phyloP scores from a whole-genome alignment of 2,888 invertebrate species.

The Caenorhabditis macrosperma region DNA sequence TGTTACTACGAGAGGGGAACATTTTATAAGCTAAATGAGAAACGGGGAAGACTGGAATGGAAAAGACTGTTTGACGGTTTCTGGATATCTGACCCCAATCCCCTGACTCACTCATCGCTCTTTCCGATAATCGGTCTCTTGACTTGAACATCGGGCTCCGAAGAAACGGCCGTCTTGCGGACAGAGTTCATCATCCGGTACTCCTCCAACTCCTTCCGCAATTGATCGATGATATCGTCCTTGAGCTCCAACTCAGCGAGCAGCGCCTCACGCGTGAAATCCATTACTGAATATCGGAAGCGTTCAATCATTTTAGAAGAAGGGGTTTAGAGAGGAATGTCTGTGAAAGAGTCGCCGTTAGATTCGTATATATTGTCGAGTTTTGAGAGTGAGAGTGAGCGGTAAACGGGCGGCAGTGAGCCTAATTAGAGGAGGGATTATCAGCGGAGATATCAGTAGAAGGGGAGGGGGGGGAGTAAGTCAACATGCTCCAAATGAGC shows the following conservation, averaged over 20 bases:
- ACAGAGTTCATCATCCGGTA: conserved; percentile 56
- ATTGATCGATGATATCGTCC: conserved; percentile 68
- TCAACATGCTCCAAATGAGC: too few species aligned
- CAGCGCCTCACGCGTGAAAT: conserved; percentile 64
- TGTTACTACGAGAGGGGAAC: too few species aligned
- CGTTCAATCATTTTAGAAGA: conserved; percentile 21
- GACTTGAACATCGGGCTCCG: conserved; percentile 66
- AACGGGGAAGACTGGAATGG: background rate
- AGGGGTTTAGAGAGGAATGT: background rate
- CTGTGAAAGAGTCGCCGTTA: background rate
- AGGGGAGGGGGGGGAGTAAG: too few species aligned
- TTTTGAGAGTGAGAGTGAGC: background rate
- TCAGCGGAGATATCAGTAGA: background rate
- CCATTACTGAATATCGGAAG: conserved; percentile 58
- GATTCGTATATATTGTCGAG: background rate
- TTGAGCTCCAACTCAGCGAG: conserved; percentile 65
- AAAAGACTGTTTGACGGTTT: background rate
- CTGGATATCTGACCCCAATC: background rate
- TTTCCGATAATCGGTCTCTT: conserved; percentile 59
- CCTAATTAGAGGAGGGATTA: conserved; percentile 14
- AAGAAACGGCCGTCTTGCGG: conserved; percentile 74
- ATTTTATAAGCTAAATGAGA: too few species aligned
- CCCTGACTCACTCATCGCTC: conserved; percentile 62
- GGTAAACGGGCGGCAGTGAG: background rate
- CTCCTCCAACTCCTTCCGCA: conserved; percentile 62